Conservation (phyloP, 1,140 invertebrate species). For the Penaeus vannamei region DNA sequence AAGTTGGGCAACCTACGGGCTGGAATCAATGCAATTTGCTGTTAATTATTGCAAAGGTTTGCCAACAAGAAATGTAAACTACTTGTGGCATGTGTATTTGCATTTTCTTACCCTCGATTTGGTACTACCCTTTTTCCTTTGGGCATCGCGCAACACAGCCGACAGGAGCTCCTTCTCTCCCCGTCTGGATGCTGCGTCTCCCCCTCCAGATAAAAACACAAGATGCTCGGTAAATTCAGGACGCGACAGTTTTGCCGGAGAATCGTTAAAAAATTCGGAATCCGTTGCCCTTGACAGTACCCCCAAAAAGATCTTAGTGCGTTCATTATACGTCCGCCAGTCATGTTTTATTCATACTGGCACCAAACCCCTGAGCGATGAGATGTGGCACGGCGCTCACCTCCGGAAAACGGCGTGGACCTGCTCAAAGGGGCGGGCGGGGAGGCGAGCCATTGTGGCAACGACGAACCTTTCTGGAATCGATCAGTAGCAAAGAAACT, state of each 20-base stretch:
- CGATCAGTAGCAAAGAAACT: constrained; percentile 42
- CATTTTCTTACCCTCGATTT: background rate
- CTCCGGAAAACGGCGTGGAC: background rate
- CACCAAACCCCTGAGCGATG: constrained; percentile 44
- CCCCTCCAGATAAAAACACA: background rate
- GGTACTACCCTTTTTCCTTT: too few relatives aligned
- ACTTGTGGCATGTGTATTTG: constrained; percentile 18
- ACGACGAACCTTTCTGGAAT: constrained; percentile 13
- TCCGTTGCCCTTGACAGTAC: constrained; percentile 55
- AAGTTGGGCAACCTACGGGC: too few relatives aligned
- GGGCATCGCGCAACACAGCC: too few relatives aligned
- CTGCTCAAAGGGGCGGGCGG: background rate
- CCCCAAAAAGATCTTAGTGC: constrained; percentile 51
- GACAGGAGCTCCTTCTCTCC: too few relatives aligned
- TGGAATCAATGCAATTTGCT: background rate
- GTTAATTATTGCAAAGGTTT: background rate
- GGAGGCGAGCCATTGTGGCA: constrained; percentile 19
- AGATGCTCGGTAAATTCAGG: background rate
- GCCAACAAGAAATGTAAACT: constrained; percentile 11
- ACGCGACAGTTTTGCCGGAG: background rate
- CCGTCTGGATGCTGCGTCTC: too few relatives aligned
- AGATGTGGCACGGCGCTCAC: constrained; percentile 10
- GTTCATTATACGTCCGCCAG: constrained; percentile 63
- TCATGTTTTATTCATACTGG: constrained; percentile 62
- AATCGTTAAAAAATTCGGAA: constrained; percentile 27